These are phyloP conservation scores for Heliocidaris erythrogramma DNA, from an alignment of 35 echinoderm and acorn worm species.

Conservation along the genomic window DNA sequence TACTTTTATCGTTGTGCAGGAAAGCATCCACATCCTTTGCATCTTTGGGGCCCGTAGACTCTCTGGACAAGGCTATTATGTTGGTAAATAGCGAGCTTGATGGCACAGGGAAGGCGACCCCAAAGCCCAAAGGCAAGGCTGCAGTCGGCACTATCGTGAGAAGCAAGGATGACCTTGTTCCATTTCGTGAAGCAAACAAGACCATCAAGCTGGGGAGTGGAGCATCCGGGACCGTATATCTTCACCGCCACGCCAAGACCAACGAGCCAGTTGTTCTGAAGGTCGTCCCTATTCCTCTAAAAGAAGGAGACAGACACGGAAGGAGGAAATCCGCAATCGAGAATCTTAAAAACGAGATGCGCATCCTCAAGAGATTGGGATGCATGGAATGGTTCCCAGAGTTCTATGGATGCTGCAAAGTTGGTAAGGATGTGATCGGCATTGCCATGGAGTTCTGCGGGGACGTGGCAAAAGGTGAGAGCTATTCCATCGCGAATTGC, in stretches of 20 bases:
- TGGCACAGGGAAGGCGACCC: neutral
- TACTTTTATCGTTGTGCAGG: neutral
- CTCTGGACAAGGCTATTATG: neutral
- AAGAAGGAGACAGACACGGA: neutral
- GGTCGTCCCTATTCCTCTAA: neutral
- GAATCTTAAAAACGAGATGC: constrained; percentile 3
- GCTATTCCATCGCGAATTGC: constrained; percentile 27
- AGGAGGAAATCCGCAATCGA: neutral
- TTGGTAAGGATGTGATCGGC: neutral
- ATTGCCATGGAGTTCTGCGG: constrained; percentile 42
- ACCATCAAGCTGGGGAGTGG: neutral
- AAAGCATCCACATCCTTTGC: neutral
- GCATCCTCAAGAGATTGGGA: neutral
- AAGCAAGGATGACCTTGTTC: neutral
- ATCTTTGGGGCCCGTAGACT: neutral
- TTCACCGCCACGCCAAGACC: neutral
- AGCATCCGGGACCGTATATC: neutral
- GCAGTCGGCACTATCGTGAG: neutral
- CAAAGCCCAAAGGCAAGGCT: neutral
- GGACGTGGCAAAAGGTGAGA: neutral
- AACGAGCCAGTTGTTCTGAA: neutral
- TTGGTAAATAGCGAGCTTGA: neutral
- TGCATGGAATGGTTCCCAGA: constrained; percentile 18
- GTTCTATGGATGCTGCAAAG: neutral
- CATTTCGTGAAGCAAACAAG: neutral